Evolutionary conservation across 2,113 vertebrate species (phyloP), one percentile per base, ranked within the genome.

Genomic region (Eurystomus gularis): DNA sequence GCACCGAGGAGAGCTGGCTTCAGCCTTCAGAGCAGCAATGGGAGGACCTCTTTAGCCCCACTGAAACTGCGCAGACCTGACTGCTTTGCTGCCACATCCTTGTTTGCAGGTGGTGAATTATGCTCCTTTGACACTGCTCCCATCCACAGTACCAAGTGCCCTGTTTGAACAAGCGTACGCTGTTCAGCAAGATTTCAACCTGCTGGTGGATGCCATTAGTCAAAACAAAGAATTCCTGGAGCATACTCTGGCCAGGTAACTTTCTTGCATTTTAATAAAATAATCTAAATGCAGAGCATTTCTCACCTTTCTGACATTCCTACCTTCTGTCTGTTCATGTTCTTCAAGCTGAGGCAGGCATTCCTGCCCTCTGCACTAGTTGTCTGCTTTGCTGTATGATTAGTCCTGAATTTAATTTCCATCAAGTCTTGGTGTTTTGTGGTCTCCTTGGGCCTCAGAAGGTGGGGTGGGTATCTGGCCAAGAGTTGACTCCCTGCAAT

Each of bases 91-190:
- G 42, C 40, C 82, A 6, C 23, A 2, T 82, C 23, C 15, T 54
- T 90, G 37, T 94, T 39, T 81, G 44, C 97, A 99, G 99, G 94
- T 98, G 95, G 99, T 99, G 96, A 98, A 97, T 81, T 99, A 98
- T 2, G 99, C 99, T 6, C 99, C 99, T 2, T 99, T 99, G 95
- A 98, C 99, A 0, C 98, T 99, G 81, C 98, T 99, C 65, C 99
- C 99, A 0, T 98, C 99, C 0, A 96, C 97, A 3, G 98, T 99
- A n/a, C 98, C 99, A 2, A 91, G 58, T 49, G 86, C 70, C 28
- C 93, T 98, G 31, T 98, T 99, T 95, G 95, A 98, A 7, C 98
- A 99, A 97, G 99, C 99, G 5, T 97, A 99, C 4, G 97, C 97
- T 9, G 98, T 99, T 29, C 99, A 99, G 93, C 98, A 96, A 37